Evolutionary conservation across 2,888 invertebrate genomes (phyloP), one percentile per base, ranked within the genome.

Genomic region (Acholoe squamosa): DNA sequence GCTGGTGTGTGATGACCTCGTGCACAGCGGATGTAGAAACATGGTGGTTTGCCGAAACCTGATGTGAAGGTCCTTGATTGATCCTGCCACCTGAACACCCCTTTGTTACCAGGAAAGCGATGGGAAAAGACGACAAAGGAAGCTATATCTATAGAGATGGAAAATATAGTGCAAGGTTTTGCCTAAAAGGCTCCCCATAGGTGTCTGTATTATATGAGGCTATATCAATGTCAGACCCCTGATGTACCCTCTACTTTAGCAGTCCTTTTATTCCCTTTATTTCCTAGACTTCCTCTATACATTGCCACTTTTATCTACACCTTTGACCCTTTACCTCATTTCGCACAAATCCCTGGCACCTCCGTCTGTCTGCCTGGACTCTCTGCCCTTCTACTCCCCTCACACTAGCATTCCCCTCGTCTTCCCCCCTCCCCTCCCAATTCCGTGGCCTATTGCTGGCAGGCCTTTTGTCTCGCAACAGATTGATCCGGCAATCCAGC

Each of bases 401-500:
- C 54, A 19, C 54, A 54, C 19, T n/a, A n/a, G 12, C 54, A 61
- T 0, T 61, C 19, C 61, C 61, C n/a, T 61, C 61, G 61, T 19
- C 22, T 61, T n/a, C 61, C 61, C 22, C 61, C 22, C 1, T n/a
- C 61, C 61, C 12, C 54, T 10, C 12, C 61, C 61, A 61, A 19
- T n/a, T n/a, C 61, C n/a, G 61, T n/a, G 61, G n/a, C 61, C 71
- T 25, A 71, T 14, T 28, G 84, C 84, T 43, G n/a, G n/a, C 43
- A 34, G 43, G 51, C 43, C 84, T 84, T 51, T 84, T 84, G 84
- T 84, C 84, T 84, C 84, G 84, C 34, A 84, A 84, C 84, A 84
- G 84, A 84, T 84, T 84, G 84, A 84, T 84, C 84, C 25, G 3
- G n/a, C 43, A 34, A 84, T 51, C 84, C 43, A 43, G 25, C n/a